A percentile compares a stretch with the other conserved stretches of the same genome.
Evolutionary conservation across 2,797 vertebrate genomes (phyloP).

Genomic region (Clamator glandarius): DNA sequence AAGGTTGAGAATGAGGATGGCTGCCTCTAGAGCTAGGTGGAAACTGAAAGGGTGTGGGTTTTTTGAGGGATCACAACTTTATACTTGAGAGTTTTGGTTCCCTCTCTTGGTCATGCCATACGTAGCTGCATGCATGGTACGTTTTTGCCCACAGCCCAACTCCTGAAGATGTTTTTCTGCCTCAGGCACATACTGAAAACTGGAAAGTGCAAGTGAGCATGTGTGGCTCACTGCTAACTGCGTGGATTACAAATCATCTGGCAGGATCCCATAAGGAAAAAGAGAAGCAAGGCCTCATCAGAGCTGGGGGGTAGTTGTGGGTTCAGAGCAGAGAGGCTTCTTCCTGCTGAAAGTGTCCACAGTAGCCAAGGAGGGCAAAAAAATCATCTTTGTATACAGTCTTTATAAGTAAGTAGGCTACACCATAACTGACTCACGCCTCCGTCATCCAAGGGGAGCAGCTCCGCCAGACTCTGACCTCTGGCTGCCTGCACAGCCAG

Average conservation of each 20-base stretch:
- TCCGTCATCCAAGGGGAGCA: conserved; percentile 6
- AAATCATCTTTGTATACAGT: neutral
- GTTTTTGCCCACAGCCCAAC: neutral
- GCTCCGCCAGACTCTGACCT: neutral
- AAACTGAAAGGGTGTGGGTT: neutral
- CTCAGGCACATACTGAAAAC: neutral
- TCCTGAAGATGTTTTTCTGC: neutral
- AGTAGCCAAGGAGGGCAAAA: neutral
- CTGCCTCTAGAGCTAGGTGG: neutral
- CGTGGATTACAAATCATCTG: rapidly evolving
- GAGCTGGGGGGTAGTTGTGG: rapidly evolving
- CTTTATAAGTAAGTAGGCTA: conserved; percentile 32
- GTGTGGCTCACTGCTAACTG: neutral
- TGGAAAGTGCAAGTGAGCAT: rapidly evolving
- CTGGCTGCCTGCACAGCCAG: neutral
- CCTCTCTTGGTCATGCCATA: rapidly evolving
- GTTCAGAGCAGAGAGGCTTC: neutral
- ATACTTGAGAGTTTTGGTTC: neutral
- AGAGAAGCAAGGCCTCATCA: neutral
- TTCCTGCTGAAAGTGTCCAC: neutral
- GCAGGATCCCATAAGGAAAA: neutral
- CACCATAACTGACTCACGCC: neutral
- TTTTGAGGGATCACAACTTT: neutral
- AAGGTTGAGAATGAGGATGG: neutral
- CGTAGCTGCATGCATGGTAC: rapidly evolving